Conservation (phyloP, 2,888 invertebrate genomes). For the Cenopis cana region DNA sequence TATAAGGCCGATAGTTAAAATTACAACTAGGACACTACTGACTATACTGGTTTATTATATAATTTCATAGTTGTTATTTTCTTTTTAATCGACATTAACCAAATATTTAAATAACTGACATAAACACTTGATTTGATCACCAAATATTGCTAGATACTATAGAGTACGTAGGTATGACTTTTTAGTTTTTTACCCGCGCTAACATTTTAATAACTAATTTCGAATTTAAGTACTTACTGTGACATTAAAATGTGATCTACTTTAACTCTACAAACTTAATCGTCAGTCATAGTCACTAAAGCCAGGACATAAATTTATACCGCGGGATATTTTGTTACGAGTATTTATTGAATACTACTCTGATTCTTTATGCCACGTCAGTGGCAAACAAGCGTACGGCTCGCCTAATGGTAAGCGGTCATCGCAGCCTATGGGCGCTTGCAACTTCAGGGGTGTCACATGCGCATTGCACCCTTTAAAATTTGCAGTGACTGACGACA, state of each 20-base stretch:
- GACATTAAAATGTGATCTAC: slow-evolving; percentile 34
- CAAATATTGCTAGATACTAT: too few species aligned
- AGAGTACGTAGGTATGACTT: too few species aligned
- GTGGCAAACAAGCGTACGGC: too few species aligned
- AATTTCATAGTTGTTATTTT: background rate
- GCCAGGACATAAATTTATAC: background rate
- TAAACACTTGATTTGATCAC: background rate
- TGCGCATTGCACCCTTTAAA: too few species aligned
- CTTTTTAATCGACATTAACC: background rate
- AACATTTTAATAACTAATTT: background rate
- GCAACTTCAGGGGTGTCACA: too few species aligned
- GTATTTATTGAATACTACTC: too few species aligned
- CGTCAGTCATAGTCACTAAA: slow-evolving; percentile 6
- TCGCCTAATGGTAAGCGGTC: too few species aligned
- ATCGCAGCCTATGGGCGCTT: too few species aligned
- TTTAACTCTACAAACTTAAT: background rate
- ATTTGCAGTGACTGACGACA: too few species aligned
- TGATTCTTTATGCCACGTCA: too few species aligned
- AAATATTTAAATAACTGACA: background rate
- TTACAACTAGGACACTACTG: background rate
- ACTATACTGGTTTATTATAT: background rate
- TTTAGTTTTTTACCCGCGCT: background rate
- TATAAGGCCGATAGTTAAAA: background rate
- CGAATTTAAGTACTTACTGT: slow-evolving; percentile 7
- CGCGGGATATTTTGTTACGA: too few species aligned